A percentile compares a stretch with the other conserved stretches of the same genome.
Conservation (phyloP, 2,113 vertebrate species). For the Leucosticte australis region DNA sequence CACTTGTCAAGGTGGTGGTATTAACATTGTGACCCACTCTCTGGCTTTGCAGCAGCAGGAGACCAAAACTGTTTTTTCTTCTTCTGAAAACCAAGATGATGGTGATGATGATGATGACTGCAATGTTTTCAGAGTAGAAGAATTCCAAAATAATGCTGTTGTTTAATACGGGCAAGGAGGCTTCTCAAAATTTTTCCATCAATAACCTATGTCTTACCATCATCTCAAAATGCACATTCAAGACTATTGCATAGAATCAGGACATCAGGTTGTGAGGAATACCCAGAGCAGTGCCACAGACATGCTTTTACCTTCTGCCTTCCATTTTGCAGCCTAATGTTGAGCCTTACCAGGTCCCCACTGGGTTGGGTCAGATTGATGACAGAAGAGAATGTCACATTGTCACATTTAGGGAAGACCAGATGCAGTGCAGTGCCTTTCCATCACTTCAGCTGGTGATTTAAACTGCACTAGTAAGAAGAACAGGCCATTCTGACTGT, state of each 20-base stretch:
- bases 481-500: not conserved
- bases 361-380: not conserved
- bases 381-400: not conserved
- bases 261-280: not conserved
- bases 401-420: not conserved
- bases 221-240: rapidly evolving
- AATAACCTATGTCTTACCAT: rapidly evolving
- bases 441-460: not conserved
- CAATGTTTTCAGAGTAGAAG: not conserved
- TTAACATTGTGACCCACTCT: not conserved
- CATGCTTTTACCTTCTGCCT: not conserved
- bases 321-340: not conserved
- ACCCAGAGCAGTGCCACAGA: not conserved
- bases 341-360: not conserved
- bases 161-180: not conserved
- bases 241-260: not conserved
- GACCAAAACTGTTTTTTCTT: not conserved
- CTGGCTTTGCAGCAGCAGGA: not conserved
- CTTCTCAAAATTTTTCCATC: not conserved
- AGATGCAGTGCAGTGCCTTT: not conserved
- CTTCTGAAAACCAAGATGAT: not conserved
- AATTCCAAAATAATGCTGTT: not conserved
- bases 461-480: not conserved
- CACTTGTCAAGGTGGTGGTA: not conserved
- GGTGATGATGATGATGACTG: not conserved